Percentiles rank a stretch among this genome's conserved stretches.
Evolutionary conservation across 2,888 invertebrate species (phyloP).

Genomic region (Glomeris marginata): DNA sequence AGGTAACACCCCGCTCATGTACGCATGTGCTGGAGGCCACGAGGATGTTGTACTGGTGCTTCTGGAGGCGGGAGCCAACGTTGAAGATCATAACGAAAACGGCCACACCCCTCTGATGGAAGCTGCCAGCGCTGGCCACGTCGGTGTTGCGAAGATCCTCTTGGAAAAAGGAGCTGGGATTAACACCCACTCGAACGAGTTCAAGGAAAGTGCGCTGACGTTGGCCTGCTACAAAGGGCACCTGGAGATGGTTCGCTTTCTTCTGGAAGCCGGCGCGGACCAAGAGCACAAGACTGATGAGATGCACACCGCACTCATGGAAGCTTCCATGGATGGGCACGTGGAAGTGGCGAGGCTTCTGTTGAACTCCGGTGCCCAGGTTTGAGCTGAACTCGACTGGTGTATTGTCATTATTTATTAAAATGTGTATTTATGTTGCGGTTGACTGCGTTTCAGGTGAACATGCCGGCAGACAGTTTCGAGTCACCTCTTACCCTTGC

Average conservation of each 20-base stretch:
- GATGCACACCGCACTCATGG: conserved; percentile 99
- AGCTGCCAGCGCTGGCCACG: conserved; percentile 90
- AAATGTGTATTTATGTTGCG: not conserved
- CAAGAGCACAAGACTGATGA: conserved; percentile 96
- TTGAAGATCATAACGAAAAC: conserved; percentile 98
- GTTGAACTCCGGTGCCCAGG: conserved; percentile 91
- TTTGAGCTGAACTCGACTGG: conserved; percentile 20
- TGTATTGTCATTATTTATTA: not conserved
- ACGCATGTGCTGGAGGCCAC: conserved; percentile 89
- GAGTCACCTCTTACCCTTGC: conserved; percentile 97
- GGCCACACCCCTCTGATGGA: conserved; percentile 99
- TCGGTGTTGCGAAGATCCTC: conserved; percentile 78
- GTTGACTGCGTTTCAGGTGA: conserved; percentile 42
- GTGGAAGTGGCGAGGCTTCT: conserved; percentile 85
- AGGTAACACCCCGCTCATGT: conserved; percentile 92
- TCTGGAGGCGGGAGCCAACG: conserved; percentile 78
- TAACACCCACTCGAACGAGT: conserved; percentile 97
- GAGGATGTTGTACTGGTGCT: conserved; percentile 80
- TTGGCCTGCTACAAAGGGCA: conserved; percentile 92
- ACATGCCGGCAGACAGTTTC: conserved; percentile 99
- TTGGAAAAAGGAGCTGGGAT: conserved; percentile 90
- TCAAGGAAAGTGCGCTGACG: conserved; percentile 95
- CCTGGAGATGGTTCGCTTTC: conserved; percentile 90
- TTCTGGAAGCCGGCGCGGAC: conserved; percentile 90
- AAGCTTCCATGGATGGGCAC: conserved; percentile 99